Conservation (phyloP, 2,888 invertebrate genomes). For the Amphipoea lucens region DNA sequence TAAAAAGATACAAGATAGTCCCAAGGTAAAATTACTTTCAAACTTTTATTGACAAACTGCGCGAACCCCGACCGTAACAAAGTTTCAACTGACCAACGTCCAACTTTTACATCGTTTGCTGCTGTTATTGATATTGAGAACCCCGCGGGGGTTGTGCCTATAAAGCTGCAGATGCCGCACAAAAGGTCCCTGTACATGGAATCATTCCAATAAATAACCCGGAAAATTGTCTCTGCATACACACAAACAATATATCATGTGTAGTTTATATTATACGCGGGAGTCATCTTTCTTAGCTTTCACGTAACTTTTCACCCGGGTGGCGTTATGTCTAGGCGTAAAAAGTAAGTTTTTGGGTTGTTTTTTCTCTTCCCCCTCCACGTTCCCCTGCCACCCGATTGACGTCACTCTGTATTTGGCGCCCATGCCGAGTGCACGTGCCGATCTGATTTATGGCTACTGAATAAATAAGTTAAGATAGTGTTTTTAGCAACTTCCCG, state of each 20-base stretch:
- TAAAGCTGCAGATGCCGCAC: constrained; percentile 79
- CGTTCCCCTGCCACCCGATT: constrained; percentile 39
- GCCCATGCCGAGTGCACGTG: constrained; percentile 81
- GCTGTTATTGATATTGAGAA: constrained; percentile 83
- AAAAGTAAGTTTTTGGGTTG: constrained; percentile 78
- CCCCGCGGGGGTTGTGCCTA: constrained; percentile 72
- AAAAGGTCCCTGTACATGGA: constrained; percentile 76
- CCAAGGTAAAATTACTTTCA: constrained; percentile 83
- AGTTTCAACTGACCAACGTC: constrained; percentile 82
- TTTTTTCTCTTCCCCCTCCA: constrained; percentile 67
- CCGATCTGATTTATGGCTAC: constrained; percentile 86
- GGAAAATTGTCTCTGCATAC: constrained; percentile 80
- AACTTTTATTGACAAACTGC: constrained; percentile 86
- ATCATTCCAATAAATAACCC: constrained; percentile 81
- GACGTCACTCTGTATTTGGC: constrained; percentile 71
- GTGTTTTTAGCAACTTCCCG: constrained; percentile 72
- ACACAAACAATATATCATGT: constrained; percentile 78
- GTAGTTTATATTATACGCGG: constrained; percentile 78
- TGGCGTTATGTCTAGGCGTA: constrained; percentile 74
- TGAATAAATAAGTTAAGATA: constrained; percentile 85
- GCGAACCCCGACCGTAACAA: constrained; percentile 76
- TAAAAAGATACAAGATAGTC: constrained; percentile 81
- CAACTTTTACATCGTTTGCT: constrained; percentile 80
- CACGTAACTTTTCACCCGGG: constrained; percentile 76
- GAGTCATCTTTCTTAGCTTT: constrained; percentile 78